Evolutionary conservation across 2,797 vertebrate genomes (phyloP), one percentile per base, ranked within the genome.

Genomic region (Gambelia wislizenii): DNA sequence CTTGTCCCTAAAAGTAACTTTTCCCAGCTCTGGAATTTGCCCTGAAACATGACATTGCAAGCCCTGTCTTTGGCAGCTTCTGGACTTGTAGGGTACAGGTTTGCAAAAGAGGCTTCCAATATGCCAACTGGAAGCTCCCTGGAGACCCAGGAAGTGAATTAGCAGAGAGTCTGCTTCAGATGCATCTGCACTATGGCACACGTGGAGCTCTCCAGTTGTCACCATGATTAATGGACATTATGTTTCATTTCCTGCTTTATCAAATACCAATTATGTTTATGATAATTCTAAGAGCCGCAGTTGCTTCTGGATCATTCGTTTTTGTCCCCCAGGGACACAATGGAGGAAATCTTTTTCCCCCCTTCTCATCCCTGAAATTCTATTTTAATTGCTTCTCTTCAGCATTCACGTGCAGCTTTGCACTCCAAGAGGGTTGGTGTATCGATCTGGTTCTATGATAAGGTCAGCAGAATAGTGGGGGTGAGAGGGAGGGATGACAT

Each of bases 381-480:
- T 92, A 87, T 85, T 96, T 94, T 96, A 95, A 96, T 95, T 96
- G 93, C 93, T 95, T 95, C 56, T 22, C 87, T 93, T 94, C 93
- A 95, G 93, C 94, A 94, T 96, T 95, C 95, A 85, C 90, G 92
- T 94, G 95, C 94, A 93, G 93, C 96, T 96, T 92, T 92, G 91
- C 89, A 56, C 92, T 94, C 89, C 0, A 18, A 90, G 92, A 90
- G 95, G 94, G 94, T 96, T 89, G 95, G 88, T 0, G 78, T 97
- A 97, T 97, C 78, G 97, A 97, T 97, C 95, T 93, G 92, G 85
- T 76, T 86, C 96, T 94, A 95, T 97, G 96, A 97, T 97, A 97
- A 97, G 97, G 97, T 97, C 97, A 97, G 93, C 52, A 86, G 93
- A 96, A 96, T 96, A 97, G 96, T 30, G 76, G 74, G 61, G 36